Conservation (phyloP, 2,888 invertebrate species). For the Drosophila leonis region DNA sequence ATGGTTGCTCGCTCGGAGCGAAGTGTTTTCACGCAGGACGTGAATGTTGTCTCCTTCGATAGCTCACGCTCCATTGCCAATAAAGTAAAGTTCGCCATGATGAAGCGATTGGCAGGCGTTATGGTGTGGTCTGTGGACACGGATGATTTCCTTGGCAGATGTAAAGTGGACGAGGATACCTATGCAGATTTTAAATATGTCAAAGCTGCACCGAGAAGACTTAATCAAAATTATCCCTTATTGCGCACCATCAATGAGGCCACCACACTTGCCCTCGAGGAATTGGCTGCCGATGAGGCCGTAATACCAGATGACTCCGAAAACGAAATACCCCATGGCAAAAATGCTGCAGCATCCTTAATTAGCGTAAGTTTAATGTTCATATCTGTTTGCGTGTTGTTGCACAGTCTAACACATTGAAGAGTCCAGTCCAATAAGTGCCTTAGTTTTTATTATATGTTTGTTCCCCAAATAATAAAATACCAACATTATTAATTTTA, state of each 20-base stretch:
- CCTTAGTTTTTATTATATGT: slow-evolving; percentile 43
- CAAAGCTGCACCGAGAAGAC: slow-evolving; percentile 69
- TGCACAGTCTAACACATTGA: slow-evolving; percentile 46
- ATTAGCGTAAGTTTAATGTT: slow-evolving; percentile 42
- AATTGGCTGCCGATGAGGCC: slow-evolving; percentile 84
- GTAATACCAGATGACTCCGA: slow-evolving; percentile 70
- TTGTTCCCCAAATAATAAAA: slow-evolving; percentile 31
- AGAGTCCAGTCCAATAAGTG: slow-evolving; percentile 5
- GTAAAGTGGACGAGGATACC: slow-evolving; percentile 86
- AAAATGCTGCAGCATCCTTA: slow-evolving; percentile 51
- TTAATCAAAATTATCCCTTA: slow-evolving; percentile 88
- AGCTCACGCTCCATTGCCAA: slow-evolving; percentile 90
- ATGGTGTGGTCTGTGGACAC: slow-evolving; percentile 97
- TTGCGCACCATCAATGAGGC: slow-evolving; percentile 91
- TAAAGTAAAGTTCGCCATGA: slow-evolving; percentile 90
- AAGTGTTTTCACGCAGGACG: slow-evolving; percentile 86
- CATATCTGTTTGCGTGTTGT: slow-evolving; percentile 40
- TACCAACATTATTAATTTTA: slow-evolving; percentile 28
- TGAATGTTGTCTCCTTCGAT: slow-evolving; percentile 91
- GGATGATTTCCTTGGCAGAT: slow-evolving; percentile 92
- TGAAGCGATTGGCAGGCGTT: slow-evolving; percentile 89
- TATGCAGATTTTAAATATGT: slow-evolving; percentile 86
- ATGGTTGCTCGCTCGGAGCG: slow-evolving; percentile 83
- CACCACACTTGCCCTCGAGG: slow-evolving; percentile 86
- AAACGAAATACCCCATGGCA: slow-evolving; percentile 85